These are phyloP conservation scores for Vombatus ursinus DNA, from an alignment of 2,113 vertebrate genomes.

Conservation along the genomic window DNA sequence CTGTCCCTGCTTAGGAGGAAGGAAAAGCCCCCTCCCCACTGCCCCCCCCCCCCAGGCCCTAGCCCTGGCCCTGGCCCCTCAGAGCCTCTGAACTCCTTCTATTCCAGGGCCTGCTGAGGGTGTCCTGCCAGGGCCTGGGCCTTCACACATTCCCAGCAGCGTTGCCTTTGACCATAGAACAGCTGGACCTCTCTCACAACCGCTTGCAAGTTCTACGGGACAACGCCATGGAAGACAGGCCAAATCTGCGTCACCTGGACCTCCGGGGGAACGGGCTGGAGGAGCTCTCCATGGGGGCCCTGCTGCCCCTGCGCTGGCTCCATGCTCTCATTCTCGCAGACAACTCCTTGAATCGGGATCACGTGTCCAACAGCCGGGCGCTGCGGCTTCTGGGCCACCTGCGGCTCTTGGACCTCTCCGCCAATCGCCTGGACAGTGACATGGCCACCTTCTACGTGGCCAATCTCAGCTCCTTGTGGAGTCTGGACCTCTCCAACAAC, in stretches of 20 bases:
- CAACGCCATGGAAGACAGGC: constrained; percentile 64
- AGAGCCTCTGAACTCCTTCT: constrained; percentile 3
- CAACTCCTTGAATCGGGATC: constrained; percentile 81
- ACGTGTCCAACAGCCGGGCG: constrained; percentile 78
- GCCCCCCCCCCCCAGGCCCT: no score
- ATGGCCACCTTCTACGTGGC: constrained; percentile 82
- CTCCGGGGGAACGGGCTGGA: constrained; percentile 86
- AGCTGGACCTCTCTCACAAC: constrained; percentile 88
- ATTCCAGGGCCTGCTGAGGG: constrained; percentile 63
- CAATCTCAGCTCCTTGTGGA: constrained; percentile 81
- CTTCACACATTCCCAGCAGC: constrained; percentile 82
- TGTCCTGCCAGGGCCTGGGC: constrained; percentile 82
- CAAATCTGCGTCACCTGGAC: constrained; percentile 83
- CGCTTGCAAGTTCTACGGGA: constrained; percentile 83
- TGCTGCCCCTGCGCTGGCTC: constrained; percentile 81
- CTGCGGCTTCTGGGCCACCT: constrained; percentile 80
- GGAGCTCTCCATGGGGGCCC: constrained; percentile 78
- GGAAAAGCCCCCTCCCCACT: no score
- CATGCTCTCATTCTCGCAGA: constrained; percentile 83
- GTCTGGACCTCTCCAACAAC: constrained; percentile 84
- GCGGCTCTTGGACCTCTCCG: constrained; percentile 83
- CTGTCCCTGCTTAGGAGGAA: not conserved
- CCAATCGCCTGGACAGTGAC: constrained; percentile 82
- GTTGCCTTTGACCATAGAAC: constrained; percentile 77
- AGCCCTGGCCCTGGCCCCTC: not conserved